Evolutionary conservation across 2,797 vertebrate genomes (phyloP).

Genomic region (Todus mexicanus): DNA sequence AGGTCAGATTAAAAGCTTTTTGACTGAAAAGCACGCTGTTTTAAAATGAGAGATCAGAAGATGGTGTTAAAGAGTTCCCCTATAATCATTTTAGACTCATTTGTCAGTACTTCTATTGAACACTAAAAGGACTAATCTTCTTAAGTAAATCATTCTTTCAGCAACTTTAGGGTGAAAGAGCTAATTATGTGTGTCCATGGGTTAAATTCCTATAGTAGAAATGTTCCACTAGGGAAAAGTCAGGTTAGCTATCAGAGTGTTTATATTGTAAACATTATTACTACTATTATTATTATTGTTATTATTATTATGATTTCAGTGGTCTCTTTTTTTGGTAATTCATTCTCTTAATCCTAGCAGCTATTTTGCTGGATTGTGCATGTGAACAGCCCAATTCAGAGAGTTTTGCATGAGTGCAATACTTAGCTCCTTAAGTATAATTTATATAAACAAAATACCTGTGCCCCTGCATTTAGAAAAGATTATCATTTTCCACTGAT

Average conservation of each 20-base stretch:
- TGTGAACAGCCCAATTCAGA: neutral
- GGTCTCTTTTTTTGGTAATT: neutral
- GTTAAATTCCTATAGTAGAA: constrained; percentile 34
- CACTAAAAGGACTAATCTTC: constrained; percentile 77
- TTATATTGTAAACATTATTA: neutral
- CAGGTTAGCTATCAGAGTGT: neutral
- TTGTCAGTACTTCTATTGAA: constrained; percentile 67
- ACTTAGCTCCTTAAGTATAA: neutral
- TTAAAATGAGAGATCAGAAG: constrained; percentile 60
- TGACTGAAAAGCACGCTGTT: constrained; percentile 23
- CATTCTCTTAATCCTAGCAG: neutral
- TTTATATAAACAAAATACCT: neutral
- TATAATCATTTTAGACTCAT: constrained; percentile 62
- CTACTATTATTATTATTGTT: too few species aligned
- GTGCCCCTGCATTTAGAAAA: neutral
- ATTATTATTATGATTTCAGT: neutral
- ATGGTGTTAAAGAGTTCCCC: constrained; percentile 52
- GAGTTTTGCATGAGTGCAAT: neutral
- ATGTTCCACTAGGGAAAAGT: constrained; percentile 13
- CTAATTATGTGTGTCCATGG: constrained; percentile 45
- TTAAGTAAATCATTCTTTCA: constrained; percentile 76
- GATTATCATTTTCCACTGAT: neutral
- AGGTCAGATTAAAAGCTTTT: constrained; percentile 35
- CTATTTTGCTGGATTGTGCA: neutral
- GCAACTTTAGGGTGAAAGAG: constrained; percentile 50